phyloP scores from a whole-genome alignment of 2,888 invertebrate species.

The Loripinus fragilis region DNA sequence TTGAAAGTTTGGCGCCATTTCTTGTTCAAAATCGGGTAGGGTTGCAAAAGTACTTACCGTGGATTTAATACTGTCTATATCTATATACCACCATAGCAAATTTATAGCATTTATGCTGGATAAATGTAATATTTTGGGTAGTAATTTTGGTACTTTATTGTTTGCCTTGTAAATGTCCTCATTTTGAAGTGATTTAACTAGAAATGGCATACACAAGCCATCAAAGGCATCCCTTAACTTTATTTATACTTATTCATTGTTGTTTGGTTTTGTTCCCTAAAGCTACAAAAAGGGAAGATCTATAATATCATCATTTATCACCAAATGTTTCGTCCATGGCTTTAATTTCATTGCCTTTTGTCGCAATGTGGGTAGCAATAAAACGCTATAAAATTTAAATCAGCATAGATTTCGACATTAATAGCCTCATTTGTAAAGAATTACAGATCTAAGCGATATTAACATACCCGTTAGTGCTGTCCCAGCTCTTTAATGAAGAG shows the following conservation, averaged over 20 bases:
- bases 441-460: not conserved
- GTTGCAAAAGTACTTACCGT: not conserved
- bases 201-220: too few species aligned
- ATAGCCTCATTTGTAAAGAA: not conserved
- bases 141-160: too few species aligned
- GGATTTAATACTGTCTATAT: too few species aligned
- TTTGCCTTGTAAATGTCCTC: too few species aligned
- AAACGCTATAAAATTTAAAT: not conserved
- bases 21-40: not conserved
- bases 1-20: constrained; percentile 3
- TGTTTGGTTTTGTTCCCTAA: too few species aligned
- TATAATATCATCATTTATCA: not conserved
- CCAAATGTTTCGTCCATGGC: not conserved
- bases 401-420: not conserved
- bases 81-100: too few species aligned
- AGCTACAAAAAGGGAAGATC: too few species aligned
- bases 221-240: too few species aligned
- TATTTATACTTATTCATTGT: too few species aligned
- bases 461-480: not conserved
- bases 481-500: not conserved
- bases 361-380: constrained; percentile 9
- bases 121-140: too few species aligned
- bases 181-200: too few species aligned
- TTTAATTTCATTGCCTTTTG: constrained; percentile 5
- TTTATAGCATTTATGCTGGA: too few species aligned